Evolutionary conservation across 2,888 invertebrate genomes (phyloP).

Genomic region (Eutolmus rufibarbis): DNA sequence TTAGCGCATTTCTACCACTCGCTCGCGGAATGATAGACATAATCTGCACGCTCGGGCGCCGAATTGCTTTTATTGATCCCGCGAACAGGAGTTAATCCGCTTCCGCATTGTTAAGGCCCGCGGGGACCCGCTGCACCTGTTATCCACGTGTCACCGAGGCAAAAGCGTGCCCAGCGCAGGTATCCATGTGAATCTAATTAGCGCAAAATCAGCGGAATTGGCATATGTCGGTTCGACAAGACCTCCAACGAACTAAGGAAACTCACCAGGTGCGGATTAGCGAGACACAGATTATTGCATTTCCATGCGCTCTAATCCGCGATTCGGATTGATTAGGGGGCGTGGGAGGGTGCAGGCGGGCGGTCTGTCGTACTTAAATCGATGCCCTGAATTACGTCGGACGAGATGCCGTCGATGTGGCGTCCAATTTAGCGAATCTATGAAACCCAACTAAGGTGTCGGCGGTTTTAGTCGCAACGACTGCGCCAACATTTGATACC

Average conservation of each 20-base stretch:
- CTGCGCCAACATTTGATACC: background rate
- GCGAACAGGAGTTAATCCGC: background rate
- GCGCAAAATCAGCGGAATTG: background rate
- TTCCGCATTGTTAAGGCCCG: background rate
- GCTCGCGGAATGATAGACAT: background rate
- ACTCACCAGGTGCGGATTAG: background rate
- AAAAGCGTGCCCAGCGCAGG: background rate
- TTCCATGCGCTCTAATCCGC: background rate
- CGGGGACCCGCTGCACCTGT: background rate
- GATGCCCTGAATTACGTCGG: background rate
- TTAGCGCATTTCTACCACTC: background rate
- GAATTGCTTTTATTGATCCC: background rate
- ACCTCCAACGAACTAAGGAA: background rate
- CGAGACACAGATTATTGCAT: conserved; percentile 9
- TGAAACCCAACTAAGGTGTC: background rate
- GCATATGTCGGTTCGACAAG: background rate
- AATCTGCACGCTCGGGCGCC: background rate
- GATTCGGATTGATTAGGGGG: background rate
- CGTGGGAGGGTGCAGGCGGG: background rate
- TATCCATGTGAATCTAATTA: conserved; percentile 12
- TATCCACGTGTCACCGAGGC: background rate
- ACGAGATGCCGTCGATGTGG: background rate
- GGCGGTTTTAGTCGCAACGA: background rate
- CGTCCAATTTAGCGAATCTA: background rate
- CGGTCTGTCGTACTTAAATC: background rate